A percentile compares a stretch with the other conserved stretches of the same genome.
phyloP scores from a whole-genome alignment of 2,113 vertebrate species.

The Pavo muticus region DNA sequence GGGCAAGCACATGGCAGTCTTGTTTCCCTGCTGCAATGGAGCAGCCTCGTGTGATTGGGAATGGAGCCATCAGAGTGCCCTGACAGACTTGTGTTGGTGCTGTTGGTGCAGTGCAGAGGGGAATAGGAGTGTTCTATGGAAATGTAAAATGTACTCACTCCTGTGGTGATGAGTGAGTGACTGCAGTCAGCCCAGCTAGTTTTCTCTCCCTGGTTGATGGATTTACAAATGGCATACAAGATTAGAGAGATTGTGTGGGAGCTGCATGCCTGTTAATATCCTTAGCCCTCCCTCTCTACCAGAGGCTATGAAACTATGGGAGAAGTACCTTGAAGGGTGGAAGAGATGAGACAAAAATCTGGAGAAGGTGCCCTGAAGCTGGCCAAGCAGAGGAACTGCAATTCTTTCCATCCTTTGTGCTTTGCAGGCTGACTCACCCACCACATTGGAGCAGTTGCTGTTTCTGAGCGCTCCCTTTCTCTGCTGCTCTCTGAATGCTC shows the following conservation, averaged over 20 bases:
- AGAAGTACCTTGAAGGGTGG: background rate
- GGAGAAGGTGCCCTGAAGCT: background rate
- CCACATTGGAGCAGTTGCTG: accelerated
- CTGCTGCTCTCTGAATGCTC: background rate
- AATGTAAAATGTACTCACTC: accelerated
- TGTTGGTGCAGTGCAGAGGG: background rate
- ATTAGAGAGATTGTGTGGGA: background rate
- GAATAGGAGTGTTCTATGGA: accelerated
- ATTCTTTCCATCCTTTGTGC: conserved; percentile 1
- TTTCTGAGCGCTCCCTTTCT: background rate
- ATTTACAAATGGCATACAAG: background rate
- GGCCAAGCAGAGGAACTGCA: conserved; percentile 7
- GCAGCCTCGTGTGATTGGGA: background rate
- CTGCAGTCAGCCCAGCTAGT: background rate
- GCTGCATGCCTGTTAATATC: background rate
- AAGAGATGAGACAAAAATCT: conserved; percentile 39
- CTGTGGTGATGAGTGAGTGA: background rate
- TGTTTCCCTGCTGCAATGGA: accelerated
- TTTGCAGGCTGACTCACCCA: conserved; percentile 35
- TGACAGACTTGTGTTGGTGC: accelerated
- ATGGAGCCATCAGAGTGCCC: background rate
- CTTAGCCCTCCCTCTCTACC: background rate
- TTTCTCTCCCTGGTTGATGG: background rate
- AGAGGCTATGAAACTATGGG: background rate
- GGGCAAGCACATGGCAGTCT: background rate